These are phyloP conservation scores for Sipha maydis DNA, from an alignment of 2,888 invertebrate species.

Conservation along the genomic window DNA sequence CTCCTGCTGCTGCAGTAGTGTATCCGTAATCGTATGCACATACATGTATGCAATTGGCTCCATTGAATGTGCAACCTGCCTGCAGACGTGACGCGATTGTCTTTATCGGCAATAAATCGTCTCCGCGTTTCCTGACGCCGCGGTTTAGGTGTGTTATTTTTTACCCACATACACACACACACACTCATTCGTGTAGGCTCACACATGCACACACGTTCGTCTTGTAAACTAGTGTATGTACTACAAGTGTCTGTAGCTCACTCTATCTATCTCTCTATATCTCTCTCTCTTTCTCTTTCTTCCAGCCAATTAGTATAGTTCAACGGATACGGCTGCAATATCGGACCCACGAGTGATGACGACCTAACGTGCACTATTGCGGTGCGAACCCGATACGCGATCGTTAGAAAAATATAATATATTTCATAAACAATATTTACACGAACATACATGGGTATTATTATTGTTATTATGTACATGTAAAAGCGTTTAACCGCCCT, in stretches of 20 bases:
- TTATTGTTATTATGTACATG: background rate
- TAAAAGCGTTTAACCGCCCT: background rate
- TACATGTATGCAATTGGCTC: background rate
- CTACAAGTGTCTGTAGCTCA: background rate
- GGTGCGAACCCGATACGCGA: background rate
- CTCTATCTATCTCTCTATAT: background rate
- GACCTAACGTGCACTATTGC: background rate
- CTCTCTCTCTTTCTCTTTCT: background rate
- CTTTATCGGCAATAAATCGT: conserved; percentile 38
- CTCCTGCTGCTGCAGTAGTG: background rate
- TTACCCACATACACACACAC: background rate
- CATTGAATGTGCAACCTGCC: background rate
- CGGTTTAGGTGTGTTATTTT: background rate
- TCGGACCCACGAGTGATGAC: background rate
- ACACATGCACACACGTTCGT: background rate
- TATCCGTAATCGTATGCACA: background rate
- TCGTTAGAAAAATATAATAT: background rate
- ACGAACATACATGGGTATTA: background rate
- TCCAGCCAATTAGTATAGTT: background rate
- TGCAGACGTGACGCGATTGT: conserved; percentile 15
- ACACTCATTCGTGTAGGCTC: background rate
- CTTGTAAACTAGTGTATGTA: background rate
- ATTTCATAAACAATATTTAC: background rate
- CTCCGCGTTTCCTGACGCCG: background rate
- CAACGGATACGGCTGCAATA: background rate